These are phyloP conservation scores for Hydraecia micacea DNA, from an alignment of 2,888 invertebrate species.

Conservation along the genomic window DNA sequence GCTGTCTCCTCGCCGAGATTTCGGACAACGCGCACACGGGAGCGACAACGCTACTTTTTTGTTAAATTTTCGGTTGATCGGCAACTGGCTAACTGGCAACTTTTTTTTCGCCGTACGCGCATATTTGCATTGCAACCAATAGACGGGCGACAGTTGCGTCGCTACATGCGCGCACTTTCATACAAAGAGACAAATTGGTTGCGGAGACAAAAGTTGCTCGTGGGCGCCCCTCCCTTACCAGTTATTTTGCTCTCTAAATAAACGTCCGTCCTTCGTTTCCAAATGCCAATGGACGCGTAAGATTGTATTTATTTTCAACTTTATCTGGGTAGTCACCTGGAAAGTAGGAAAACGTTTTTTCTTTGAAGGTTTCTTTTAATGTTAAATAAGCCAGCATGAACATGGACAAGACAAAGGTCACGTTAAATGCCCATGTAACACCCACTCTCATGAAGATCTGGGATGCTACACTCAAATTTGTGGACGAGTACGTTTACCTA, in stretches of 20 bases:
- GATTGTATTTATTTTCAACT: not conserved
- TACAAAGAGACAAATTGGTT: too few species aligned
- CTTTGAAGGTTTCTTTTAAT: not conserved
- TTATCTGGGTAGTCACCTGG: not conserved
- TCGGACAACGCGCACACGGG: too few species aligned
- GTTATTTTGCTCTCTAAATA: not conserved
- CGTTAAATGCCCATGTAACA: not conserved
- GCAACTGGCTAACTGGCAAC: too few species aligned
- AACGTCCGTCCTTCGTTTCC: not conserved
- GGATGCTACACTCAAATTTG: not conserved
- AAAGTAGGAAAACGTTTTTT: not conserved
- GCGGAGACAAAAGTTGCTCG: too few species aligned
- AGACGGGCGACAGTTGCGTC: too few species aligned
- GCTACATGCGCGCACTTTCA: too few species aligned
- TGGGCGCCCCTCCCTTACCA: not conserved
- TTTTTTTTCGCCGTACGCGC: too few species aligned
- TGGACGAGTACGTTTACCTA: not conserved
- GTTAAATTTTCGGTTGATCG: too few species aligned
- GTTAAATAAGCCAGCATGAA: not conserved
- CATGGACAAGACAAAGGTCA: not conserved
- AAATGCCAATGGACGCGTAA: not conserved
- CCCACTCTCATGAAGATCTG: not conserved
- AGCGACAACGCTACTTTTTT: too few species aligned
- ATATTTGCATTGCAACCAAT: too few species aligned
- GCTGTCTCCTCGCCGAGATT: too few species aligned